Base-by-base conservation (phyloP, 2,113 vertebrate genomes). In the Colistium nudipinnis region DNA sequence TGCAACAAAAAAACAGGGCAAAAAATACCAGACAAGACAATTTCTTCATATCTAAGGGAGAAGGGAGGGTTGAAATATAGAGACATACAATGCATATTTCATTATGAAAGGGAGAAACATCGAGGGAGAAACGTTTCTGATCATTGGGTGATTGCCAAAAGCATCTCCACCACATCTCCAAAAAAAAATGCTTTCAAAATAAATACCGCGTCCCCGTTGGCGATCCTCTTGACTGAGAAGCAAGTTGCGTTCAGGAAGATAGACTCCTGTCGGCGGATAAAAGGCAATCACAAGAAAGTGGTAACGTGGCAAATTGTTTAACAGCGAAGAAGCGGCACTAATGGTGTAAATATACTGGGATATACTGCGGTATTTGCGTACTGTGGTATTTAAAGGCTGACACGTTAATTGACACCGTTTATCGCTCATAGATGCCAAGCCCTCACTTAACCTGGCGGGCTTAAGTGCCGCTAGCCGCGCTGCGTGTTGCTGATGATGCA, bases 81-180 rank as follows among this genome's bases (percentile, higher is more conserved):
- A 53, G 65, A 74, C 60, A 70, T 63, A 44, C 62, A 24, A 51
- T 43, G 35, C 53, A 25, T 44, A 77, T 77, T 72, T 62, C 54
- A 81, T 81, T 70, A 41, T 0, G 12, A 30, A n/a, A n/a, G n/a
- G n/a, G n/a, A n/a, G n/a, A n/a, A n/a, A n/a, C n/a, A n/a, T n/a
- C n/a, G n/a, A n/a, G n/a, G n/a, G n/a, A n/a, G n/a, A n/a, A n/a
- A n/a, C n/a, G n/a, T n/a, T n/a, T n/a, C n/a, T n/a, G n/a, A n/a
- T n/a, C n/a, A n/a, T n/a, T n/a, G n/a, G 41, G 1, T 8, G 2
- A 57, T 9, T 8, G 14, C 28, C 41, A 39, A 17, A 16, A 67
- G 59, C 45, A 49, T 33, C 19, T 57, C 16, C 4, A 39, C 6
- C 10, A 30, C 7, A 19, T 60, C 11, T 35, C n/a, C n/a, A n/a